Evolutionary conservation across 2,888 invertebrate genomes (phyloP), one percentile per base, ranked within the genome.

Genomic region (Dolomedes plantarius): DNA sequence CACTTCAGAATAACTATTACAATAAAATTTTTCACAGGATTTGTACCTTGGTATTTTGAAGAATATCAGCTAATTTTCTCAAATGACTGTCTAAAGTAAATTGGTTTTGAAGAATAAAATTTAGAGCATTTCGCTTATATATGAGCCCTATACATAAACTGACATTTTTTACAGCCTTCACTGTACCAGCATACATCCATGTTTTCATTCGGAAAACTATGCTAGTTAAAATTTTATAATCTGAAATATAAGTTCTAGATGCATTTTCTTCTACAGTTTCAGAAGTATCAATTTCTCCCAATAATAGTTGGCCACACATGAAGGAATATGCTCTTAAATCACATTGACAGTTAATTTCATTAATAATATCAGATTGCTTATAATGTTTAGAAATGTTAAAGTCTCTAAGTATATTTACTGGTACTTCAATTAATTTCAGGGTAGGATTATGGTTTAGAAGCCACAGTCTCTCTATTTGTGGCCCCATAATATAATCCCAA

Each of bases 401-500:
- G 29, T 83, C 72, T 23, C n/a, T 19, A 41, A 83, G 31, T 31
- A 77, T 62, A 62, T 77, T 62, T 27, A 29, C 28, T 9, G 72
- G 32, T 5, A 83, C 67, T 56, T 68, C 39, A 31, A 68, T 28
- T 0, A 36, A 23, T 36, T 13, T 28, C 29, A 27, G 28, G 11
- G 56, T 68, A n/a, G 16, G 19, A 62, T 39, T 27, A 23, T 67
- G 19, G 67, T 28, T n/a, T 0, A 64, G 5, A 13, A 77, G 31
- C 83, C 83, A 83, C 7, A 83, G 41, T 68, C 72, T 83, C 32
- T 83, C 67, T 23, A 83, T 77, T 31, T 77, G 77, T 27, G 83
- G 73, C 9, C 83, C 83, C 77, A 83, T 83, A 11, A 83, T 83
- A 39, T 77, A 75, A 67, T 83, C 77, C 83, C 83, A 83, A 11